phyloP scores from a whole-genome alignment of 2,113 vertebrate species.

The Benitochromis conjunctus region DNA sequence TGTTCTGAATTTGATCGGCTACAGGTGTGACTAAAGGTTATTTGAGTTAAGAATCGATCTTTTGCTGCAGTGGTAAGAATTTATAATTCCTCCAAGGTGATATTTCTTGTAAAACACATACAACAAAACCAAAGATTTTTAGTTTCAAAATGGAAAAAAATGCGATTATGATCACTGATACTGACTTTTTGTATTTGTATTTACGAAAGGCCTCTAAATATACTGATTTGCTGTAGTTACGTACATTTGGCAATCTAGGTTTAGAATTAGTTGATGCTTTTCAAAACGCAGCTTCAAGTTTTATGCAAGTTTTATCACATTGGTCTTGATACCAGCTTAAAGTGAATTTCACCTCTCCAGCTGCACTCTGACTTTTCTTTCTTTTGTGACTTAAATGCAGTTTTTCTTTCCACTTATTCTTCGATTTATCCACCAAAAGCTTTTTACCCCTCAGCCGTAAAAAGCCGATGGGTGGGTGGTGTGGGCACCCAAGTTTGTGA shows the following conservation, averaged over 20 bases:
- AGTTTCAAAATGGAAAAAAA: background rate
- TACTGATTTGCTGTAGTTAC: fast-evolving
- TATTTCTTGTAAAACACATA: fast-evolving
- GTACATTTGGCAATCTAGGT: background rate
- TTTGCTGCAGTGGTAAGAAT: background rate
- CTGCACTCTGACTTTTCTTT: background rate
- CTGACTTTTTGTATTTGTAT: background rate
- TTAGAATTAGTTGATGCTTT: background rate
- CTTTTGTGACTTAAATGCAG: background rate
- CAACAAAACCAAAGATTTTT: background rate
- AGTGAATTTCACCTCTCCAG: background rate
- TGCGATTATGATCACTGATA: background rate
- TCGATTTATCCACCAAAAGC: background rate
- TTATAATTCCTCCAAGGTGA: background rate
- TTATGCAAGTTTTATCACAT: background rate
- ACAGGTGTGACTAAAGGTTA: background rate
- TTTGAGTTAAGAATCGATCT: background rate
- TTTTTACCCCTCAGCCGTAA: background rate
- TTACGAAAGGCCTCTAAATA: background rate
- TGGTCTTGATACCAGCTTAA: background rate
- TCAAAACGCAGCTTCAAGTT: background rate
- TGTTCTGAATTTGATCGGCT: background rate
- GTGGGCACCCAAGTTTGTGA: background rate
- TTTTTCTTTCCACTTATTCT: background rate
- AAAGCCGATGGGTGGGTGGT: fast-evolving